Conservation (phyloP, 2,888 invertebrate species). For the Melieria picta region DNA sequence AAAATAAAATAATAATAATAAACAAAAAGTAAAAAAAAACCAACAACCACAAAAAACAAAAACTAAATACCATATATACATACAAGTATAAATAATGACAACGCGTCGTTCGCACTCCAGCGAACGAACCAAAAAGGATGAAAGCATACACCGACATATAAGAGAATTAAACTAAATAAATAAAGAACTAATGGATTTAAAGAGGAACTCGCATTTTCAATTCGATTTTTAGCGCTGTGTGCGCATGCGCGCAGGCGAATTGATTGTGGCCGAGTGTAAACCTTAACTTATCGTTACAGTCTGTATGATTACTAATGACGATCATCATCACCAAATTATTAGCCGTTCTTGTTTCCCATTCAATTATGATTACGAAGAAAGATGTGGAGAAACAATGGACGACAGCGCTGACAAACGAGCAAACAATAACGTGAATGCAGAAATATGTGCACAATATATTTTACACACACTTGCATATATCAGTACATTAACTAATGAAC, state of each 20-base stretch:
- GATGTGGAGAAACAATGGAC: background rate
- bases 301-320: too few relatives aligned
- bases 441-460: background rate
- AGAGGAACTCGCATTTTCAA: too few relatives aligned
- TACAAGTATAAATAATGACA: slow-evolving; percentile 26
- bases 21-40: slow-evolving; percentile 54
- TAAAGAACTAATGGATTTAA: too few relatives aligned
- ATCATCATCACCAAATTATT: too few relatives aligned
- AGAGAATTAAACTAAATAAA: slow-evolving; percentile 41
- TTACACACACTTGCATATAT: background rate
- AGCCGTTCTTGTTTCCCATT: too few relatives aligned
- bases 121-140: slow-evolving; percentile 46
- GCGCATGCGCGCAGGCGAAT: too few relatives aligned
- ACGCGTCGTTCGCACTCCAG: slow-evolving; percentile 41
- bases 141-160: slow-evolving; percentile 49
- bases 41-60: slow-evolving; percentile 23
- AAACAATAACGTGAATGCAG: background rate
- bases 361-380: background rate
- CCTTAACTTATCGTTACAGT: too few relatives aligned
- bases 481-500: background rate
- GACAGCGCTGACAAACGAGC: background rate
- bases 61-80: slow-evolving; percentile 42
- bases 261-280: too few relatives aligned
- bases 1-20: slow-evolving; percentile 50
- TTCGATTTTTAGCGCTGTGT: too few relatives aligned